Conservation (phyloP, 2,888 invertebrate species). For the Anthophora plumipes region DNA sequence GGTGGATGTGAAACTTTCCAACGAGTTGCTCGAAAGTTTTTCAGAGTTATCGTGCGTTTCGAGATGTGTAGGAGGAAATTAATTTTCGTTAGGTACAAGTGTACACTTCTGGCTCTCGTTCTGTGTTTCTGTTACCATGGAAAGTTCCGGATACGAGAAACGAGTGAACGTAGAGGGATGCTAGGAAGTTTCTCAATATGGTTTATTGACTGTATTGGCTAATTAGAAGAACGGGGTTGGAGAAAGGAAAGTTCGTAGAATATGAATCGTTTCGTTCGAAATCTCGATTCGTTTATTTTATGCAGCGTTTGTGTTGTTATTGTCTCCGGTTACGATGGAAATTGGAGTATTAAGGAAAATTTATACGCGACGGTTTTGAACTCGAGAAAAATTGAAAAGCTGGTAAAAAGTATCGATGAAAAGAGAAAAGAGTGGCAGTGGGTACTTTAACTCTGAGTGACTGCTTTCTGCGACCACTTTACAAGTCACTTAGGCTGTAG, state of each 20-base stretch:
- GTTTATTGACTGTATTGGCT: no score
- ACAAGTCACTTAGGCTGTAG: conserved; percentile 25
- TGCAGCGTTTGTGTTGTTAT: no score
- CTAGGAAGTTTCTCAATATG: background rate
- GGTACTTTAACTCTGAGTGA: conserved; percentile 18
- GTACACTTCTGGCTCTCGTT: background rate
- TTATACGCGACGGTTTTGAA: background rate
- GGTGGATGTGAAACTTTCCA: background rate
- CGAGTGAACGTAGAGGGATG: background rate
- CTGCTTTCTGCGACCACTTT: conserved; percentile 33
- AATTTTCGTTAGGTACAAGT: background rate
- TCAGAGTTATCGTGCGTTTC: background rate
- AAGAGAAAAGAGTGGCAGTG: background rate
- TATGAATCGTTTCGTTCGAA: no score
- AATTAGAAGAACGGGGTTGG: no score
- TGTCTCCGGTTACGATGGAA: no score
- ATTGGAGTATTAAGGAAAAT: no score
- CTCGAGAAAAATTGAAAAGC: background rate
- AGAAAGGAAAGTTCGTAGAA: no score
- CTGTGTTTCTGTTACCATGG: background rate
- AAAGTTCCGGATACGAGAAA: background rate
- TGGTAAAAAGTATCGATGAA: background rate
- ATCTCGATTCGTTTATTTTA: no score
- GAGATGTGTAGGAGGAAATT: background rate
- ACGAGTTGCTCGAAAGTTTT: background rate